phyloP scores from a whole-genome alignment of 2,888 invertebrate species.

The Amorpha juglandis region DNA sequence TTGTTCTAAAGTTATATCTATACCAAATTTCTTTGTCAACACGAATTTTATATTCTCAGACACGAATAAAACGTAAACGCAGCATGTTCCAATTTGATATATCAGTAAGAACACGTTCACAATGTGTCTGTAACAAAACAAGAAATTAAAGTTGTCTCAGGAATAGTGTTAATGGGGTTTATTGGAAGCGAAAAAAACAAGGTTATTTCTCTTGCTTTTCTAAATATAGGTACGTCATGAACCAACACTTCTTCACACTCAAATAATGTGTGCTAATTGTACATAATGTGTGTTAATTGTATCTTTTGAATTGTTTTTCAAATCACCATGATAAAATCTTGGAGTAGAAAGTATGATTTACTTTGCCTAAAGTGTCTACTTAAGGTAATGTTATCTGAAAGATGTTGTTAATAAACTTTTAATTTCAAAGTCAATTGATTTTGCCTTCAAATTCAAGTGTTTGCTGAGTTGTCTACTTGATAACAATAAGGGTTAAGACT shows the following conservation, averaged over 20 bases:
- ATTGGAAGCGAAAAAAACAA: not conserved
- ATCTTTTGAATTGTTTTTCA: too few relatives aligned
- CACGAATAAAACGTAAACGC: conserved; percentile 98
- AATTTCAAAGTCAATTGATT: too few relatives aligned
- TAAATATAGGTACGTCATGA: not conserved
- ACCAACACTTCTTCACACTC: too few relatives aligned
- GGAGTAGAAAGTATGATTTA: not conserved
- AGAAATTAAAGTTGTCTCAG: not conserved
- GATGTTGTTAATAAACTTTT: not conserved
- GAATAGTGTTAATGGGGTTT: not conserved
- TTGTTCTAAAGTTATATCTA: conserved; percentile 76
- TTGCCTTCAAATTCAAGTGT: too few relatives aligned
- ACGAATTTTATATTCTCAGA: conserved; percentile 92
- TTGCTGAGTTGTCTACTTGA: not conserved
- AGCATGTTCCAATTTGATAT: conserved; percentile 98
- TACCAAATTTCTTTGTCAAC: conserved; percentile 78
- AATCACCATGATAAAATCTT: not conserved
- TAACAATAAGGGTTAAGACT: not conserved
- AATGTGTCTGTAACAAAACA: conserved; percentile 83
- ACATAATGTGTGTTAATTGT: too few relatives aligned
- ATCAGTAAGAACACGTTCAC: conserved; percentile 90
- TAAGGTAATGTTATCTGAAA: not conserved
- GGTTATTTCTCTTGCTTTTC: too few relatives aligned
- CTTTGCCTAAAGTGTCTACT: not conserved
- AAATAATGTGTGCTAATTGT: too few relatives aligned